Base-by-base conservation (phyloP, 2,888 invertebrate genomes). In the Drosophila conformis region DNA sequence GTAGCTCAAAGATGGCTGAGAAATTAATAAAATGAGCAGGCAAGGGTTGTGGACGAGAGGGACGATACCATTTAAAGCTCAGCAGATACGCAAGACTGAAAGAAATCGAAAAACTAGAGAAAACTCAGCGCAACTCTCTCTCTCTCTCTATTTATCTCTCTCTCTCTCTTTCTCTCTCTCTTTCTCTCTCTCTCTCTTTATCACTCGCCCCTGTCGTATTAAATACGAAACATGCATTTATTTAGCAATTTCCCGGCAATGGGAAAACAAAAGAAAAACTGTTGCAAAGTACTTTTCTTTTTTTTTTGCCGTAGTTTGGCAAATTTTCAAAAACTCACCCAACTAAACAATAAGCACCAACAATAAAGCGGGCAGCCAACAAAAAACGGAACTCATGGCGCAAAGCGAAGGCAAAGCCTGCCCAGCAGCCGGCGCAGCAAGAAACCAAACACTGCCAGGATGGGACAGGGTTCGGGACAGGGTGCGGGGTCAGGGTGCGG, bases 191-290 rank as follows among this genome's bases (percentile, higher is more conserved):
- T 36, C 27, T 31, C 7, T 27, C 33, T 21, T 0, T 38, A 8
- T n/a, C 40, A 33, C 15, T 38, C 13, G 11, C 15, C n/a, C 6
- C 25, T 21, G 21, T 11, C 51, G 31, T 56, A 71, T 87, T 87
- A 86, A 86, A 87, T 85, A 82, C 76, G 82, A 76, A 89, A 78
- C 90, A 87, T 87, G 88, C 86, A 87, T 86, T 86, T 86, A 89
- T 86, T 86, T 86, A 80, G 90, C 86, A 87, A 89, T 86, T 86
- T 86, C 70, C 77, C 65, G 71, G 63, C 38, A 53, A 51, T 63
- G 21, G 13, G 68, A 38, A 75, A 78, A 85, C 64, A 73, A 72
- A 56, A 64, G 67, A 78, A 82, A 77, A 86, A 72, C 66, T 73
- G 62, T 69, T 68, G 60, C 68, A 76, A 83, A 76, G 8, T 58